Evolutionary conservation across 1,140 invertebrate genomes (phyloP).

Genomic region (Agrilus planipennis): DNA sequence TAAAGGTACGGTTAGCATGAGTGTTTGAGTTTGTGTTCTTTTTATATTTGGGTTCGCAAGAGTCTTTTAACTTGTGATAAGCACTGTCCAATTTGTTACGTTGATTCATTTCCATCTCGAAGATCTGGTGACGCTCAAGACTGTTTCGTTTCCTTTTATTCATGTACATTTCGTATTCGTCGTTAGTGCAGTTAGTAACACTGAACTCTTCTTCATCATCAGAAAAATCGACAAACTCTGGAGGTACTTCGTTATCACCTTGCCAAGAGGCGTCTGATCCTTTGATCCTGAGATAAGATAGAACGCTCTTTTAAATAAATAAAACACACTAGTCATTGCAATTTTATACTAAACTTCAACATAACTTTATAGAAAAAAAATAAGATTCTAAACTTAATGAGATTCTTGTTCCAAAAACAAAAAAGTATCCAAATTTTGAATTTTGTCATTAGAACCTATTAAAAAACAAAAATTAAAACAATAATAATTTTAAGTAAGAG

Average conservation of each 20-base stretch:
- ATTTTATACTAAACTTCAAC: background rate
- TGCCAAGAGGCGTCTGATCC: slow-evolving; percentile 54
- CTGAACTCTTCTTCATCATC: slow-evolving; percentile 73
- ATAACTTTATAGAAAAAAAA: background rate
- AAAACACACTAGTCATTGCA: too few relatives aligned
- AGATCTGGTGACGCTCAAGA: slow-evolving; percentile 21
- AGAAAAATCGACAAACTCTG: slow-evolving; percentile 62
- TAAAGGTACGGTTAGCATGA: too few relatives aligned
- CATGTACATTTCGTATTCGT: slow-evolving; percentile 5
- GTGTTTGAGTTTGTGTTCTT: slow-evolving; percentile 1
- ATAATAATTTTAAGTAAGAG: background rate
- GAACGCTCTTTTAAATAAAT: background rate
- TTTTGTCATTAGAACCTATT: too few relatives aligned
- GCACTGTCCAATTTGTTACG: slow-evolving; percentile 19
- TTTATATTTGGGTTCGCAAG: slow-evolving; percentile 6
- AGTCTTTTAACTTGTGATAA: slow-evolving; percentile 10
- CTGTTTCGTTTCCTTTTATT: slow-evolving; percentile 17
- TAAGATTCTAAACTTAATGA: background rate
- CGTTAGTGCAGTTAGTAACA: background rate
- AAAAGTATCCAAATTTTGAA: background rate
- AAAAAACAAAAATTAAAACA: background rate
- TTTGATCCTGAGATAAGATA: slow-evolving; percentile 40
- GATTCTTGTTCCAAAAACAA: background rate
- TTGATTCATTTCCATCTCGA: slow-evolving; percentile 28
- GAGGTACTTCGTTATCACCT: slow-evolving; percentile 69